Evolutionary conservation across 2,797 vertebrate genomes (phyloP).

Genomic region (Dendrocincla tyrannina): DNA sequence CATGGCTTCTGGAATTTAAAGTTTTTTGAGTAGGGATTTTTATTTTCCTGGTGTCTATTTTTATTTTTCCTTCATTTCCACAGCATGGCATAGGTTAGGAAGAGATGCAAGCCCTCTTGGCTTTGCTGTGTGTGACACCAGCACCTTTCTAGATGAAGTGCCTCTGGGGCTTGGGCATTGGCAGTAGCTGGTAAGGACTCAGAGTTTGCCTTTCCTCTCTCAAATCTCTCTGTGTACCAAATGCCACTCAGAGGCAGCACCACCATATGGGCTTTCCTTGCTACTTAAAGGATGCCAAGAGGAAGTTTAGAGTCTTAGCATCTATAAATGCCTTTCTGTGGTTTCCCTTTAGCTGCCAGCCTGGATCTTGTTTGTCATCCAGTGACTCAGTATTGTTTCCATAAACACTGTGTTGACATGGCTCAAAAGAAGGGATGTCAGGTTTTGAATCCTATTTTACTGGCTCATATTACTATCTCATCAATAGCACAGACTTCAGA

Average conservation of each 20-base stretch:
- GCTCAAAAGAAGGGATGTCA: not conserved
- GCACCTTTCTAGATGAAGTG: not conserved
- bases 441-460: not conserved
- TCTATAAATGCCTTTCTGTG: not conserved
- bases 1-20: not conserved
- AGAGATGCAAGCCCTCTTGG: not conserved
- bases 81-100: not conserved
- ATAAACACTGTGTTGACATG: not conserved
- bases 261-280: not conserved
- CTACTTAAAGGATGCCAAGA: not conserved
- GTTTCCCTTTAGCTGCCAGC: not conserved
- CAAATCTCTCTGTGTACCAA: accelerated
- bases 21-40: not conserved
- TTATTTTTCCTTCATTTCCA: not conserved
- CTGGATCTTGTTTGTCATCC: not conserved
- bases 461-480: not conserved
- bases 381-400: not conserved
- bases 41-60: not conserved
- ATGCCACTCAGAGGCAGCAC: accelerated
- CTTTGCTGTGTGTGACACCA: not conserved
- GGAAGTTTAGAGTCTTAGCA: not conserved
- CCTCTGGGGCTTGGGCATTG: not conserved
- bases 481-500: not conserved
- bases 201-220: not conserved
- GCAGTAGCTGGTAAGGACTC: not conserved